Conservation (phyloP, 1,140 invertebrate species). For the Hetaerina americana region DNA sequence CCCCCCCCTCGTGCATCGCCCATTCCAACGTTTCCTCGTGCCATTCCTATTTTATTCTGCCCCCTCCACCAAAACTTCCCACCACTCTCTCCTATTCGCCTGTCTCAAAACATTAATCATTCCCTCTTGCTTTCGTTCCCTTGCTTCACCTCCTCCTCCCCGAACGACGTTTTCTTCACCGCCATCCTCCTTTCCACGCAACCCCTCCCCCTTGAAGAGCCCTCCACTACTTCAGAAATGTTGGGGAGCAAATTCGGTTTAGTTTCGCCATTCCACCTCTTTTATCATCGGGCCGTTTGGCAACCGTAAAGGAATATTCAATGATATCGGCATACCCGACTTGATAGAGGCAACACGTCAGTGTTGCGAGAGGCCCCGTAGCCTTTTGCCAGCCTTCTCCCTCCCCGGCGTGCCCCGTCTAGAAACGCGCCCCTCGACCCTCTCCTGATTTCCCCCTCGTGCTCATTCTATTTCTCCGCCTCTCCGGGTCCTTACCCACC, state of each 20-base stretch:
- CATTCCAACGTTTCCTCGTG: not conserved
- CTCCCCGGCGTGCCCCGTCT: no score
- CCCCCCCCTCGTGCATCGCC: not conserved
- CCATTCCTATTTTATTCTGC: not conserved
- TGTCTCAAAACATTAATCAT: not conserved
- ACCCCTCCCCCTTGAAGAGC: no score
- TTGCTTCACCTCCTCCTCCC: no score
- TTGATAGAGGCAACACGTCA: no score
- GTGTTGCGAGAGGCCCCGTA: not conserved
- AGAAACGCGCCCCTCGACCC: no score
- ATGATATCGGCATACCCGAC: not conserved
- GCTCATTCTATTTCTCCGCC: no score
- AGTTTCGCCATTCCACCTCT: not conserved
- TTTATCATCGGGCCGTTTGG: not conserved
- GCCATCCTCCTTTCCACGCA: no score
- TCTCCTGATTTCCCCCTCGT: no score
- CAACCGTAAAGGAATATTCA: not conserved
- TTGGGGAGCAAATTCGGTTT: not conserved
- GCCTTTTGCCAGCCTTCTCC: no score
- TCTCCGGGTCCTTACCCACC: no score
- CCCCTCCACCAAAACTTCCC: not conserved
- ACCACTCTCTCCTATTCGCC: not conserved
- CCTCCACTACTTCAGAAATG: no score
- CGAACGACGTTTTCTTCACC: no score
- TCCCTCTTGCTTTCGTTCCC: not conserved